Evolutionary conservation across 1,140 invertebrate genomes (phyloP).

Genomic region (Ruditapes philippinarum): DNA sequence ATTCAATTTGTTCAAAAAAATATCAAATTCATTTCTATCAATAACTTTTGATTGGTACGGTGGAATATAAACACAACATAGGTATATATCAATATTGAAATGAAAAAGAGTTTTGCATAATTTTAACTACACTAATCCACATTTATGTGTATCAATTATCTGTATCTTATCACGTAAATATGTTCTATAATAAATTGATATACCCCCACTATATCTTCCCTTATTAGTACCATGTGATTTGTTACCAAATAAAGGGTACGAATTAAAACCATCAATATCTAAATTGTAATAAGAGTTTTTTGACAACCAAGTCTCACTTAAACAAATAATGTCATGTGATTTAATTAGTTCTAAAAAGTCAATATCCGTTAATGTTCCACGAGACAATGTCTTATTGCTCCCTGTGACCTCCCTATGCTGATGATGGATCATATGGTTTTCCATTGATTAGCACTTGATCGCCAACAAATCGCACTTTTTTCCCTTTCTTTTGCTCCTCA

Average conservation of each 20-base stretch:
- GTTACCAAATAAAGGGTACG: conserved; percentile 25
- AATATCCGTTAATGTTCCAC: conserved; percentile 42
- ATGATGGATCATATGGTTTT: neutral
- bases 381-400: neutral
- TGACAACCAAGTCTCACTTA: conserved; percentile 5
- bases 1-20: conserved; percentile 39
- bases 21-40: neutral
- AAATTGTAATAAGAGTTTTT: neutral
- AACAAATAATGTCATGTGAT: neutral
- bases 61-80: conserved; percentile 31
- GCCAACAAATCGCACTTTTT: neutral
- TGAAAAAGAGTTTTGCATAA: neutral
- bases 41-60: neutral
- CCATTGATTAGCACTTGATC: neutral
- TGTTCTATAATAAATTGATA: conserved; percentile 4
- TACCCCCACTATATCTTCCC: conserved; percentile 11
- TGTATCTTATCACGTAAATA: conserved; percentile 14
- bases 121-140: conserved; percentile 15
- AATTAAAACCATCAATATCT: neutral
- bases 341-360: conserved; percentile 21
- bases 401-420: neutral
- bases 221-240: conserved; percentile 5
- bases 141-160: conserved; percentile 23
- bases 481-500: neutral
- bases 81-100: neutral